Evolutionary conservation across 2,797 vertebrate species (phyloP), one percentile per base, ranked within the genome.

Genomic region (Tapera naevia): DNA sequence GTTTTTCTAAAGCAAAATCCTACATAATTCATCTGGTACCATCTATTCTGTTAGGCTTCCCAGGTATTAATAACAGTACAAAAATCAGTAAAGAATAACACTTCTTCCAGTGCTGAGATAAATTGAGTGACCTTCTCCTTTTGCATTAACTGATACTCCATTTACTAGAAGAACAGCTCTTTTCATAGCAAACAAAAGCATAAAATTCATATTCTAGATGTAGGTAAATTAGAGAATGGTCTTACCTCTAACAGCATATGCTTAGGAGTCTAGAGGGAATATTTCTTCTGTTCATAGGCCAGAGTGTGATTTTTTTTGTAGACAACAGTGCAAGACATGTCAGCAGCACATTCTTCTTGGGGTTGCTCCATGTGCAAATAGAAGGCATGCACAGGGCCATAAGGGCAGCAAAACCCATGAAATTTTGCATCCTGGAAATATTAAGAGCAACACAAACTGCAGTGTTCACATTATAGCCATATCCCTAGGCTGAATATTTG

Each of bases 121-220:
- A 91, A 87, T 12, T 33, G 50, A 86, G 24, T 80, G 76, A 89
- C 81, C 67, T 95, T 92, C 66, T 92, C 67, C 64, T 89, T 78
- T 78, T 56, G 78, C 66, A 33, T 84, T 92, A 85, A 91, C 41
- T 61, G 83, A 76, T 72, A 82, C n/a, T 76, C 19, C 28, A 96
- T 95, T 93, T 73, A 87, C 51, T 80, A 79, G 51, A 70, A 43
- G 46, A 74, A 84, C 88, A 72, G 41, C 92, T 88, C 15, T 79
- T 86, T 81, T 94, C 81, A 74, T 30, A 74, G 48, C 51, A 51
- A 89, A 62, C 46, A 88, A 43, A 48, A 30, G 22, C 54, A 88
- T 69, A 76, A 95, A 93, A 95, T 70, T 69, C 23, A 56, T 85
- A 80, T 86, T 89, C 80, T 89, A 61, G 46, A 23, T 58, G 14